Conservation (phyloP, 2,797 vertebrate species). For the Hemibagrus guttatus region DNA sequence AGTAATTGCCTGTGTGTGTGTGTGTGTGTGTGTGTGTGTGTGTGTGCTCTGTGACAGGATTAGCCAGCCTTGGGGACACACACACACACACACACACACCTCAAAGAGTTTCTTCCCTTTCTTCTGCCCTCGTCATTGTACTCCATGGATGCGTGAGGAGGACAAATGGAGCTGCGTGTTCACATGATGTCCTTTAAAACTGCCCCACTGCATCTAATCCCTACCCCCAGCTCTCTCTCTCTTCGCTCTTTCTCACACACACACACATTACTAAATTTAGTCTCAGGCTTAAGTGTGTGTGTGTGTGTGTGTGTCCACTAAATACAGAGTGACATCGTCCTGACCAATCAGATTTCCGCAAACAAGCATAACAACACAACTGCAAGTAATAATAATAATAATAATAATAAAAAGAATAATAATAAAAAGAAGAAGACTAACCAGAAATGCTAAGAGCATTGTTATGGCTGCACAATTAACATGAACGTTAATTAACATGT, state of each 20-base stretch:
- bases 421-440: too few relatives aligned
- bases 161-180: slow-evolving; percentile 66
- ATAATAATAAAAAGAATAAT: too few relatives aligned
- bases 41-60: slow-evolving; percentile 62
- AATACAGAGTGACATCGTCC: not conserved
- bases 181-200: slow-evolving; percentile 80
- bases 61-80: slow-evolving; percentile 61
- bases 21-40: slow-evolving; percentile 58
- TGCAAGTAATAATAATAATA: too few relatives aligned
- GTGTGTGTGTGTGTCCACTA: not conserved
- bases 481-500: too few relatives aligned
- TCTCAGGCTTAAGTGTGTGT: slow-evolving; percentile 1
- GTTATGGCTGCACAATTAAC: not conserved
- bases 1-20: slow-evolving; percentile 56
- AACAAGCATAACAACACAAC: not conserved
- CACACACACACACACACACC: slow-evolving; percentile 6
- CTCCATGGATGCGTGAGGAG: slow-evolving; percentile 71
- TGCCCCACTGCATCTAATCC: slow-evolving; percentile 74
- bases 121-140: slow-evolving; percentile 76
- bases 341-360: not conserved
- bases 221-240: slow-evolving; percentile 15
- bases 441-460: too few relatives aligned
- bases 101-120: slow-evolving; percentile 49
- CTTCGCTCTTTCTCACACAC: slow-evolving; percentile 8
- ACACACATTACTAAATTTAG: not conserved